phyloP scores from a whole-genome alignment of 2,797 vertebrate species.

The Schizopygopsis malacanthus region DNA sequence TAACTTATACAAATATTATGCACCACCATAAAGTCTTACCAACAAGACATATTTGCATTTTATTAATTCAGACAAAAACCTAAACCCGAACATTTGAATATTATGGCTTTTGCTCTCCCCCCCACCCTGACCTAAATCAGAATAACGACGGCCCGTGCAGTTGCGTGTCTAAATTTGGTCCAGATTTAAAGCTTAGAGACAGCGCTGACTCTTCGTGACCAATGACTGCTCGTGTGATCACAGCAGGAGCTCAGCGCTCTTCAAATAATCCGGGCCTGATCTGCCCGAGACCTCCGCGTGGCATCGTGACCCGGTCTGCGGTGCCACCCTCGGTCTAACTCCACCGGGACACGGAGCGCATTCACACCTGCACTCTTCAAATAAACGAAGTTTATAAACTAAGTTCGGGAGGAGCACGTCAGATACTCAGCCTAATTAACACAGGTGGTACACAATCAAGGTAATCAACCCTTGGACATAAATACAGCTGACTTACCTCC shows the following conservation, averaged over 20 bases:
- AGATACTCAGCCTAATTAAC: too few species aligned
- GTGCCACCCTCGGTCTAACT: not conserved
- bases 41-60: not conserved
- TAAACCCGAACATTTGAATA: not conserved
- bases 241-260: constrained; percentile 53
- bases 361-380: not conserved
- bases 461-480: too few species aligned
- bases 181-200: constrained; percentile 15
- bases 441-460: too few species aligned
- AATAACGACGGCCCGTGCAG: not conserved
- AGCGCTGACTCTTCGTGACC: not conserved
- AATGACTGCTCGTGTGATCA: constrained; percentile 26
- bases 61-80: not conserved
- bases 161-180: not conserved
- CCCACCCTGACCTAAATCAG: constrained; percentile 28
- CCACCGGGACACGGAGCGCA: not conserved
- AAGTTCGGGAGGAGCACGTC: too few species aligned
- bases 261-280: constrained; percentile 67
- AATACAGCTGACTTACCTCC: too few species aligned
- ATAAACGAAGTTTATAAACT: too few species aligned
- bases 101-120: not conserved
- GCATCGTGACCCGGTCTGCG: constrained; percentile 58
- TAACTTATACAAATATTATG: not conserved
- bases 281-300: constrained; percentile 60
- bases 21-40: not conserved